Evolutionary conservation across 2,113 vertebrate species (phyloP).

Genomic region (Microcebus griseorufus): DNA sequence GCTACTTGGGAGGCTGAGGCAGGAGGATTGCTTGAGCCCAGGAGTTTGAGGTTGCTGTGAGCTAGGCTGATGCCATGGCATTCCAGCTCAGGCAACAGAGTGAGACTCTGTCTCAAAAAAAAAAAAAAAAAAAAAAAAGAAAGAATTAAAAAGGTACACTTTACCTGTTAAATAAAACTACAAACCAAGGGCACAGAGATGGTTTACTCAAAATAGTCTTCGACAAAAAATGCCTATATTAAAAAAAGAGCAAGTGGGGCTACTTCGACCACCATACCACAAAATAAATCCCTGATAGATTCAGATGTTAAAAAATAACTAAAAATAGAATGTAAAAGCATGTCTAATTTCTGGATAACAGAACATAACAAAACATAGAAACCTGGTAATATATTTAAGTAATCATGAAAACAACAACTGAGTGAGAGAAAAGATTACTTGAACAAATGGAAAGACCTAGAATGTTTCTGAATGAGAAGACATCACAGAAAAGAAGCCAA

Average conservation of each 20-base stretch:
- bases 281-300: background rate
- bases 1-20: too few relatives aligned
- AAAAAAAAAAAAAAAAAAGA: too few relatives aligned
- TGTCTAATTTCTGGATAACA: background rate
- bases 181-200: background rate
- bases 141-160: background rate
- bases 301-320: background rate
- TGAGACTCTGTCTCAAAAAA: too few relatives aligned
- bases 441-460: background rate
- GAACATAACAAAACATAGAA: background rate
- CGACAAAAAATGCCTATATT: background rate
- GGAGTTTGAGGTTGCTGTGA: too few relatives aligned
- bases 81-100: too few relatives aligned
- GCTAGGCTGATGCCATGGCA: too few relatives aligned
- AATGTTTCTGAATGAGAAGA: background rate
- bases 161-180: background rate
- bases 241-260: background rate
- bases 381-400: background rate
- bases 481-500: background rate
- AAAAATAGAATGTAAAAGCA: background rate
- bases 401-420: background rate
- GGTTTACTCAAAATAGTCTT: background rate
- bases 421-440: background rate
- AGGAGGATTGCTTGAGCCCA: too few relatives aligned
- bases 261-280: background rate